These are phyloP conservation scores for Cerastis leucographa DNA, from an alignment of 2,888 invertebrate species.

Conservation along the genomic window DNA sequence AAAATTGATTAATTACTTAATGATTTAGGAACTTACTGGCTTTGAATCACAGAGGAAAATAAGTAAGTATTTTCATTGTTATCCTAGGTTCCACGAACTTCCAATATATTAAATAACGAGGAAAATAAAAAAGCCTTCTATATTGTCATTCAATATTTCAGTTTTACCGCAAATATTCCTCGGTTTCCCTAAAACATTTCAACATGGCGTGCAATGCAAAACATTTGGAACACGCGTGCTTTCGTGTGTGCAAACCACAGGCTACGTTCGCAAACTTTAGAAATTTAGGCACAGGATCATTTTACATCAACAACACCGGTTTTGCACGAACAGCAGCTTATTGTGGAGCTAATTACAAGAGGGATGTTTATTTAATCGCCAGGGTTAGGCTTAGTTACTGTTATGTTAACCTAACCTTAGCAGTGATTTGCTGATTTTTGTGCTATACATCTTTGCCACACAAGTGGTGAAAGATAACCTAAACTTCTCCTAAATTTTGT, in stretches of 20 bases:
- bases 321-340: slow-evolving; percentile 14
- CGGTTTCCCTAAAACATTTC: slow-evolving; percentile 29
- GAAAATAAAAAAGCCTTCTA: background rate
- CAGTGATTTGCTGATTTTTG: background rate
- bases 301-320: slow-evolving; percentile 55
- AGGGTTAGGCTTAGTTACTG: slow-evolving; percentile 36
- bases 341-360: slow-evolving; percentile 20
- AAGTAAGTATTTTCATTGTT: background rate
- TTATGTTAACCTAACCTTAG: background rate
- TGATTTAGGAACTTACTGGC: no score
- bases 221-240: slow-evolving; percentile 64
- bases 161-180: background rate
- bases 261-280: slow-evolving; percentile 24
- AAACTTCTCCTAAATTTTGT: background rate
- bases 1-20: background rate
- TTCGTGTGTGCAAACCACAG: slow-evolving; percentile 50
- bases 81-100: background rate
- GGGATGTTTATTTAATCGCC: slow-evolving; percentile 38
- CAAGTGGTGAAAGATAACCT: background rate
- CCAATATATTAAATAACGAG: background rate
- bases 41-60: background rate
- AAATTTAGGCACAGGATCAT: slow-evolving; percentile 44
- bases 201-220: slow-evolving; percentile 44
- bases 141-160: background rate
- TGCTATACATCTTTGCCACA: background rate